Conservation (phyloP, 2,797 vertebrate species). For the Mormyrus proboscirostris region DNA sequence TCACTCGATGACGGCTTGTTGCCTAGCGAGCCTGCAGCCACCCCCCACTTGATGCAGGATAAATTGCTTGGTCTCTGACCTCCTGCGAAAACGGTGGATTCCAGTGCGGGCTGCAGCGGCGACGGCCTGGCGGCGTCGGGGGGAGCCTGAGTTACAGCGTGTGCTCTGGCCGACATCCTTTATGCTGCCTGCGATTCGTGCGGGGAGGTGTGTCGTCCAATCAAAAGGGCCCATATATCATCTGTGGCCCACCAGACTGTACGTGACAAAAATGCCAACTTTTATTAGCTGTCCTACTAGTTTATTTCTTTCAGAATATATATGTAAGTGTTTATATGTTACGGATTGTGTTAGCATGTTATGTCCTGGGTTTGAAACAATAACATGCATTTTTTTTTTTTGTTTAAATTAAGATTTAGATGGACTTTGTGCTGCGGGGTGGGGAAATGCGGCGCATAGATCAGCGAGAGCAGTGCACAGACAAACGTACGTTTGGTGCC, state of each 20-base stretch:
- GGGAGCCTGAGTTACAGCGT: neutral
- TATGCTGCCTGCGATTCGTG: neutral
- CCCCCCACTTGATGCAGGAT: neutral
- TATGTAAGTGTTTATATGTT: neutral
- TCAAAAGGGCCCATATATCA: neutral
- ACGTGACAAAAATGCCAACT: neutral
- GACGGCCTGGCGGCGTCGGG: neutral
- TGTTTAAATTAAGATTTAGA: neutral
- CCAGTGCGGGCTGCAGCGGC: neutral
- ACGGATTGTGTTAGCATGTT: neutral
- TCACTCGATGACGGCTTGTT: slow-evolving; percentile 10
- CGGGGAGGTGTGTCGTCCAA: neutral
- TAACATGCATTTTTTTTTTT: neutral
- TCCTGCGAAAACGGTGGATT: neutral
- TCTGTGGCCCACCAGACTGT: neutral
- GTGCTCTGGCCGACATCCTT: neutral
- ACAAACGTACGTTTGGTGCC: neutral
- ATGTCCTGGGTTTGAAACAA: neutral
- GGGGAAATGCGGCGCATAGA: neutral
- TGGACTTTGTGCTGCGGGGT: neutral
- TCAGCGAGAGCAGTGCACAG: neutral
- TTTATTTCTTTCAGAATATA: neutral
- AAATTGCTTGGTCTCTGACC: slow-evolving; percentile 4
- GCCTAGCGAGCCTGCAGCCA: neutral
- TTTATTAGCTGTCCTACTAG: neutral